Conservation (phyloP, 2,888 invertebrate genomes). For the Apodemia duryi region DNA sequence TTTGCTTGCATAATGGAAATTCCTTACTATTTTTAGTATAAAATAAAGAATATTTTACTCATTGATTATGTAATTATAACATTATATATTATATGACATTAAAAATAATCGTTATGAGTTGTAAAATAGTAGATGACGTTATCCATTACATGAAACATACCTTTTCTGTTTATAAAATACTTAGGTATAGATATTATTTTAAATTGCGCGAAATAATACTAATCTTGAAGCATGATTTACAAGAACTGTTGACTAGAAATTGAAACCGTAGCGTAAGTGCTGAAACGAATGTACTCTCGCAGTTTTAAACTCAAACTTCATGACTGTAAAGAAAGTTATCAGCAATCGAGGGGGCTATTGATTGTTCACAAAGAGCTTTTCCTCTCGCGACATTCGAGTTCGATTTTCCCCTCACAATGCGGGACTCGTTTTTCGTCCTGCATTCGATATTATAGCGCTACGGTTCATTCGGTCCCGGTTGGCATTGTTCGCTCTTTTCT, state of each 20-base stretch:
- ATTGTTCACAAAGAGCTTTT: constrained; percentile 71
- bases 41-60: no score
- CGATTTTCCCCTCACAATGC: constrained; percentile 72
- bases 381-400: constrained; percentile 68
- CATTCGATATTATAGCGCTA: constrained; percentile 61
- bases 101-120: no score
- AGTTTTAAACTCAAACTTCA: constrained; percentile 55
- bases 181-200: neutral
- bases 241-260: constrained; percentile 29
- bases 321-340: constrained; percentile 68
- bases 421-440: constrained; percentile 65
- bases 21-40: no score
- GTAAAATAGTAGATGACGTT: no score
- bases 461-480: constrained; percentile 52
- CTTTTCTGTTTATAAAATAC: no score
- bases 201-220: neutral
- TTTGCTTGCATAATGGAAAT: no score
- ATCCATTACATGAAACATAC: no score
- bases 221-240: neutral
- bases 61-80: no score
- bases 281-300: constrained; percentile 48
- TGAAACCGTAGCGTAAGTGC: constrained; percentile 28
- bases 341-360: constrained; percentile 71
- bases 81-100: no score
- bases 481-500: constrained; percentile 46